Percentiles rank a stretch among this genome's conserved stretches.
phyloP scores from a whole-genome alignment of 2,113 vertebrate genomes.

The Pygoscelis antarcticus region DNA sequence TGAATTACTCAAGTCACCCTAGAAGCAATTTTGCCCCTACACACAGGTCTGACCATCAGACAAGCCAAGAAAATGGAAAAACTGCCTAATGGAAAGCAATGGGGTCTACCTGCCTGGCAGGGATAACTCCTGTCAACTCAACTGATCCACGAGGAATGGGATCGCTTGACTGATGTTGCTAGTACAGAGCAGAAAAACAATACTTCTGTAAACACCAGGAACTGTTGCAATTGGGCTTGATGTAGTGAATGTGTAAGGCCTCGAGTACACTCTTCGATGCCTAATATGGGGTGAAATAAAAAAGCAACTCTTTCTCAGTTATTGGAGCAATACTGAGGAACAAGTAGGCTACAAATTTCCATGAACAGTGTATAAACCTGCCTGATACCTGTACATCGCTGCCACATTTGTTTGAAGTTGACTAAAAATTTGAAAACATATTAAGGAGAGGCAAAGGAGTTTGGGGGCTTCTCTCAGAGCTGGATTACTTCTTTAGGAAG shows the following conservation, averaged over 20 bases:
- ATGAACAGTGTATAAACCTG: not conserved
- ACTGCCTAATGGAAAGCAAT: not conserved
- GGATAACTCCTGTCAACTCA: not conserved
- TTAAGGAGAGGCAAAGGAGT: not conserved
- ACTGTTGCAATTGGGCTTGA: not conserved
- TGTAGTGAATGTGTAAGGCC: not conserved
- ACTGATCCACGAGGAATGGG: not conserved
- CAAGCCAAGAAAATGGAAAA: not conserved
- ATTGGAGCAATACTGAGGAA: not conserved
- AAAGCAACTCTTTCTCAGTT: not conserved
- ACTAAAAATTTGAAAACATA: not conserved
- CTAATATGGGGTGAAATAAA: not conserved
- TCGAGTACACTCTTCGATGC: not conserved
- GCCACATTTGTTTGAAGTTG: not conserved
- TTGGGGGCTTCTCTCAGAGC: not conserved
- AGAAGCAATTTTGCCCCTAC: not conserved
- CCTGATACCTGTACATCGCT: too few relatives aligned
- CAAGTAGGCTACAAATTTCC: not conserved
- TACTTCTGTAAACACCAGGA: not conserved
- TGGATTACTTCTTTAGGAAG: not conserved
- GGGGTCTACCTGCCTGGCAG: too few relatives aligned
- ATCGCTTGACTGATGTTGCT: fast-evolving
- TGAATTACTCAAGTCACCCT: too few relatives aligned
- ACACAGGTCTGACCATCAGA: too few relatives aligned
- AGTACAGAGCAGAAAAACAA: not conserved